Conservation (phyloP, 2,113 vertebrate species). For the Eonycteris spelaea region DNA sequence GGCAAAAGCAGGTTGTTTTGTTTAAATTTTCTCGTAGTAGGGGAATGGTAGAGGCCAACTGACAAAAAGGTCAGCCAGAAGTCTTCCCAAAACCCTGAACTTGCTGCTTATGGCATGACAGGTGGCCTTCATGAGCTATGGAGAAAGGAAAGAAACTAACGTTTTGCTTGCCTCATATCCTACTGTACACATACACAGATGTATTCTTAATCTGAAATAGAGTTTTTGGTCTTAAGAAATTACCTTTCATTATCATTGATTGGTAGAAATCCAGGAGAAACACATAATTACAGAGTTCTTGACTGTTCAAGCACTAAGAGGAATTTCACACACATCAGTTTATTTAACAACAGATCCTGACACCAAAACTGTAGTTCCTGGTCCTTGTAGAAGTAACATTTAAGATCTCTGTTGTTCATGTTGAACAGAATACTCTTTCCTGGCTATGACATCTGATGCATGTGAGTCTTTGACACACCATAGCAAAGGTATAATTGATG, state of each 20-base stretch:
- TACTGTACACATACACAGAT: not conserved
- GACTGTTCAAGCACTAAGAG: not conserved
- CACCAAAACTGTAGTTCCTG: not conserved
- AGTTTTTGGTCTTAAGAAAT: not conserved
- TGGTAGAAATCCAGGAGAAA: not conserved
- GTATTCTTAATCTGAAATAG: not conserved
- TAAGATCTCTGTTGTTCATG: not conserved
- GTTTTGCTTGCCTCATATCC: not conserved
- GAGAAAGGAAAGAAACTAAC: not conserved
- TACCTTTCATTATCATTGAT: not conserved
- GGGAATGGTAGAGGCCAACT: not conserved
- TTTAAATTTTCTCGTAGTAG: constrained; percentile 27
- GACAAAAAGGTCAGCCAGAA: not conserved
- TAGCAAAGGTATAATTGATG: not conserved
- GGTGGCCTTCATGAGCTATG: not conserved
- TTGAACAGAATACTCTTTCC: not conserved
- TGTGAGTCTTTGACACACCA: not conserved
- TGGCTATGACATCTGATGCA: not conserved
- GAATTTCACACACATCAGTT: not conserved
- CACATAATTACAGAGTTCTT: not conserved
- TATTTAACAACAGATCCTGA: not conserved
- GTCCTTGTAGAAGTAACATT: not conserved
- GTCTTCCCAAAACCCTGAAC: not conserved
- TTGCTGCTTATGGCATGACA: not conserved
- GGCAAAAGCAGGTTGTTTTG: constrained; percentile 51